Evolutionary conservation across 2,888 invertebrate genomes (phyloP), one percentile per base, ranked within the genome.

Genomic region (Lycophotia porphyrea): DNA sequence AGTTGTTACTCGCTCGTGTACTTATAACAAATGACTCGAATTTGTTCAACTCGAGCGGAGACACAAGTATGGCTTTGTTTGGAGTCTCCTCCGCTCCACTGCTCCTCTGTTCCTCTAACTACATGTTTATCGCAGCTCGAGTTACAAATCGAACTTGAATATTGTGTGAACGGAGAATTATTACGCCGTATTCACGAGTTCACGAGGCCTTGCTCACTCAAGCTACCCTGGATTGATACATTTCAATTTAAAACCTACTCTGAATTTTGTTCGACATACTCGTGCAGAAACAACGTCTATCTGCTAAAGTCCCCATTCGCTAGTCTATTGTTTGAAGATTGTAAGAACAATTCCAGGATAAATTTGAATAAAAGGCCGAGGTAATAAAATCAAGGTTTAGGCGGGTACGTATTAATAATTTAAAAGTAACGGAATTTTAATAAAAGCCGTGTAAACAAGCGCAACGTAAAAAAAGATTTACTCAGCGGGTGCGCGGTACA

Each of bases 11-110:
- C 87, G 77, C 84, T 88, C 84, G 84, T 85, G 88, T 89, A 88
- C 82, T 87, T 89, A 89, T 90, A 94, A 94, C 91, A 93, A 95
- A 94, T 94, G 92, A 92, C 89, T 89, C 87, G 80, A 92, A 94
- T 94, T 94, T 93, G 93, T 95, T 93, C 88, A 88, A 90, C 90
- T 91, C 88, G 87, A 90, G 82, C 89, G 88, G 90, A 90, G 89
- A 89, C n/a, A 87, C 89, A 90, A 92, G 90, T 92, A 89, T 89
- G 87, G 80, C 78, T 82, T 78, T 84, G 86, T 88, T 89, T 85
- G 86, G 85, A 83, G 84, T 80, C 47, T 42, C 64, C 68, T 89
- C 84, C 86, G 84, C 85, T 89, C 85, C 83, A 73, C 78, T 81
- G 88, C 87, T 64, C 44, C 42, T 84, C 83, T 78, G 87, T 86